Percentiles rank a stretch among this genome's conserved stretches.
phyloP scores from a whole-genome alignment of 1,140 invertebrate species.

The Vollenhovia emeryi region DNA sequence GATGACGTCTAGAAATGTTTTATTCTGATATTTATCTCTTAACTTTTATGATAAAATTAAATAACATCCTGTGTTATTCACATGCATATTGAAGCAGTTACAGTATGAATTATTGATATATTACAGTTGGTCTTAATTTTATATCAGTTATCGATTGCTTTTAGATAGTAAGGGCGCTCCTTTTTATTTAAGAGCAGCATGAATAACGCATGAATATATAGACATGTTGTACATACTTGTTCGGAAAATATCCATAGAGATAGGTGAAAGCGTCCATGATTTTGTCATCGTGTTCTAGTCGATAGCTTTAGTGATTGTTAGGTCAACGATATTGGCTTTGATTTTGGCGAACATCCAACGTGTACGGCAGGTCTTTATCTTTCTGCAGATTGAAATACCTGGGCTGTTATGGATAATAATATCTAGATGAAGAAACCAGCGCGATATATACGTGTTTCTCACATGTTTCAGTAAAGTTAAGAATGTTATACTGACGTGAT shows the following conservation, averaged over 20 bases:
- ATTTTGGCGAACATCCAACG: constrained; percentile 31
- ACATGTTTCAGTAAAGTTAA: neutral
- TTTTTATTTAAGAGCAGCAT: neutral
- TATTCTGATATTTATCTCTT: neutral
- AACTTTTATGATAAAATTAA: neutral
- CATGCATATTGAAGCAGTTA: neutral
- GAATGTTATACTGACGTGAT: neutral
- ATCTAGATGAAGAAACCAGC: neutral
- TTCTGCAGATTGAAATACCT: constrained; percentile 37
- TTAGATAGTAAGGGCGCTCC: neutral
- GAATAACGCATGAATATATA: neutral
- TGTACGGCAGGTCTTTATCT: constrained; percentile 20
- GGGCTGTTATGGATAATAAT: neutral
- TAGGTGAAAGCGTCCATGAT: constrained; percentile 7
- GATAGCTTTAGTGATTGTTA: constrained; percentile 36
- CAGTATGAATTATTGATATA: neutral
- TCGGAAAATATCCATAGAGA: neutral
- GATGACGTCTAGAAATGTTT: neutral
- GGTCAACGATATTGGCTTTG: constrained; percentile 44
- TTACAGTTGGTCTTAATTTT: neutral
- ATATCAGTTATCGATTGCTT: neutral
- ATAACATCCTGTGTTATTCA: neutral
- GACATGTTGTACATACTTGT: neutral
- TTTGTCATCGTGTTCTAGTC: constrained; percentile 20
- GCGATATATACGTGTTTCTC: neutral